These are phyloP conservation scores for Lutjanus erythropterus DNA, from an alignment of 2,113 vertebrate species.

Conservation along the genomic window DNA sequence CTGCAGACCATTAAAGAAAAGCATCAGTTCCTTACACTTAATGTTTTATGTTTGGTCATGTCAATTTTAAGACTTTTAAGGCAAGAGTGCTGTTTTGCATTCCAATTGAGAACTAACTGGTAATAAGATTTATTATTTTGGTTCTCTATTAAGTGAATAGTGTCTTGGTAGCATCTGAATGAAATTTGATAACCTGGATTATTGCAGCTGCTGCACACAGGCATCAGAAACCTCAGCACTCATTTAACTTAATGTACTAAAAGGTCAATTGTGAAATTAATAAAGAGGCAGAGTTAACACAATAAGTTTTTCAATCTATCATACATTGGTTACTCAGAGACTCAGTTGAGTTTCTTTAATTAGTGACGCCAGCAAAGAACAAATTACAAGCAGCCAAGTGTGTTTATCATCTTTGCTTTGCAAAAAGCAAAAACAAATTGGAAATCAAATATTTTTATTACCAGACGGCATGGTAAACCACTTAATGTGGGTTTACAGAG, in stretches of 20 bases:
- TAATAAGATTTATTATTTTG: not conserved
- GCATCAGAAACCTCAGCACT: not conserved
- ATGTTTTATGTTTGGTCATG: not conserved
- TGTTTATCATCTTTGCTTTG: slow-evolving; percentile 10
- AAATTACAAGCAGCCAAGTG: not conserved
- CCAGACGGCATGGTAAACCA: slow-evolving; percentile 42
- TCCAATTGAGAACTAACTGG: not conserved
- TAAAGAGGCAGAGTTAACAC: not conserved
- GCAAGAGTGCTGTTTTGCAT: not conserved
- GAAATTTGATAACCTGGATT: not conserved
- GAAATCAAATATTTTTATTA: slow-evolving; percentile 35
- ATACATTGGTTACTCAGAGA: not conserved
- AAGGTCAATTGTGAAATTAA: not conserved
- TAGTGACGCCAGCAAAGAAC: slow-evolving; percentile 1
- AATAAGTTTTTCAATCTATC: not conserved
- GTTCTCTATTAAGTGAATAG: not conserved
- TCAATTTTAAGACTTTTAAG: not conserved
- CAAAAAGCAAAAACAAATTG: slow-evolving; percentile 11
- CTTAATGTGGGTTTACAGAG: slow-evolving; percentile 14
- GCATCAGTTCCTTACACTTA: too few relatives aligned
- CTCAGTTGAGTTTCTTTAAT: slow-evolving; percentile 22
- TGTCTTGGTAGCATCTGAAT: not conserved
- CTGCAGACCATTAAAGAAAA: too few relatives aligned
- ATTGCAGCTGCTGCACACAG: not conserved
- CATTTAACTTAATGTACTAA: not conserved